A percentile compares a stretch with the other conserved stretches of the same genome.
Evolutionary conservation across 2,888 invertebrate species (phyloP).

Genomic region (Ormyrus nitidulus): DNA sequence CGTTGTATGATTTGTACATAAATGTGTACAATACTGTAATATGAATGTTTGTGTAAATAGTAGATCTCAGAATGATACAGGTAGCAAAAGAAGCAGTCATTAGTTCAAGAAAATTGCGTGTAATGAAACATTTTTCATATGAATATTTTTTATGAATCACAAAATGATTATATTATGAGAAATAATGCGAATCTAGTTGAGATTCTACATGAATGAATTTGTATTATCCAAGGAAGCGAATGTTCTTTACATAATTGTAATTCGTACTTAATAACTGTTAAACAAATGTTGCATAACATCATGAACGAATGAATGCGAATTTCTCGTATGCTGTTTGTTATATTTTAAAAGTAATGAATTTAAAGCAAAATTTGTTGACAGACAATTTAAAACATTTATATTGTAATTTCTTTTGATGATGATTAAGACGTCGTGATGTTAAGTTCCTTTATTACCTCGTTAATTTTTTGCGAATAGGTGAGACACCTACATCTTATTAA

Average conservation of each 20-base stretch:
- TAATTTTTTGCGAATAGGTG: conserved; percentile 6
- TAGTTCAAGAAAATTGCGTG: conserved; percentile 31
- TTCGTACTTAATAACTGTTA: conserved; percentile 45
- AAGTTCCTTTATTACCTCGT: conserved; percentile 10
- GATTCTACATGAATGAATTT: conserved; percentile 42
- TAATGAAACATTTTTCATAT: conserved; percentile 49
- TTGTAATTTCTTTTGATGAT: not conserved
- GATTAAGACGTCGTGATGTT: not conserved
- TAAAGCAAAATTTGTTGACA: conserved; percentile 3
- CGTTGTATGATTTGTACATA: conserved; percentile 69
- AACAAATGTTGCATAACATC: conserved; percentile 25
- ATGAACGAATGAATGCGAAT: conserved; percentile 12
- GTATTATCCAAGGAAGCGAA: conserved; percentile 31
- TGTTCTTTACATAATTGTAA: conserved; percentile 33
- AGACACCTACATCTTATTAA: conserved; percentile 19
- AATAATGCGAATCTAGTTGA: conserved; percentile 27
- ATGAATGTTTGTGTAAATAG: conserved; percentile 68
- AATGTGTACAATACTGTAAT: conserved; percentile 71
- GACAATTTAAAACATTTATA: not conserved
- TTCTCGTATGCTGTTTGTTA: conserved; percentile 24
- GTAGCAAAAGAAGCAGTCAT: conserved; percentile 26
- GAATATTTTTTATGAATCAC: conserved; percentile 53
- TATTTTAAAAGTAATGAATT: conserved; percentile 4
- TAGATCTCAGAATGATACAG: conserved; percentile 45
- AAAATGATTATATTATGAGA: conserved; percentile 38